Conservation (phyloP, 2,888 invertebrate genomes). For the Cheilosia pagana region DNA sequence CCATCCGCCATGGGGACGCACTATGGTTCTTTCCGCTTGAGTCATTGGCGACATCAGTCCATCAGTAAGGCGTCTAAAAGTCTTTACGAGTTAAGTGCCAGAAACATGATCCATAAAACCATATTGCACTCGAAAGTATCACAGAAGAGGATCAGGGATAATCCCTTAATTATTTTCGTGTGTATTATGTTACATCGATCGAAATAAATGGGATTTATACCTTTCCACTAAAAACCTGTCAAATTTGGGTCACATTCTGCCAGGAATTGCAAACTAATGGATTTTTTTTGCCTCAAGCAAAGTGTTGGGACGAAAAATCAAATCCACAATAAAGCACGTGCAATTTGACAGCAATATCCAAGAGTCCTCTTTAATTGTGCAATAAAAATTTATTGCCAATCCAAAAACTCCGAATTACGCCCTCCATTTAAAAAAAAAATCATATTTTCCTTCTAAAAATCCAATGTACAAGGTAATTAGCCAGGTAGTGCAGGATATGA, state of each 20-base stretch:
- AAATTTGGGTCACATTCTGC: background rate
- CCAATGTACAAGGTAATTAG: constrained; percentile 37
- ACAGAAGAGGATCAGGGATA: background rate
- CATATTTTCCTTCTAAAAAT: constrained; percentile 9
- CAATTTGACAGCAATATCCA: background rate
- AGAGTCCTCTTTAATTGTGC: constrained; percentile 44
- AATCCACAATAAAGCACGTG: background rate
- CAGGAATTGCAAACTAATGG: constrained; percentile 25
- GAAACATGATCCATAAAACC: background rate
- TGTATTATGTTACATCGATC: background rate
- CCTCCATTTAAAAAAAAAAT: background rate
- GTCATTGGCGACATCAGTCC: background rate
- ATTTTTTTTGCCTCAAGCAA: background rate
- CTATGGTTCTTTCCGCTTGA: too few relatives aligned
- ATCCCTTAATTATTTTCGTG: background rate
- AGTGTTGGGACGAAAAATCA: background rate
- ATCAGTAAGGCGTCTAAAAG: too few relatives aligned
- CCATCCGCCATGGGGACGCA: too few relatives aligned
- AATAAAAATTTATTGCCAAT: constrained; percentile 28
- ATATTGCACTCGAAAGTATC: background rate
- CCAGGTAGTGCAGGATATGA: constrained; percentile 47
- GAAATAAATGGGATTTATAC: background rate
- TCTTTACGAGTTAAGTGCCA: too few relatives aligned
- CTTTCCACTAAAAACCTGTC: background rate
- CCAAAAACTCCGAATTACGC: background rate